These are phyloP conservation scores for Cerastis rubricosa DNA, from an alignment of 2,888 invertebrate species.

Conservation along the genomic window DNA sequence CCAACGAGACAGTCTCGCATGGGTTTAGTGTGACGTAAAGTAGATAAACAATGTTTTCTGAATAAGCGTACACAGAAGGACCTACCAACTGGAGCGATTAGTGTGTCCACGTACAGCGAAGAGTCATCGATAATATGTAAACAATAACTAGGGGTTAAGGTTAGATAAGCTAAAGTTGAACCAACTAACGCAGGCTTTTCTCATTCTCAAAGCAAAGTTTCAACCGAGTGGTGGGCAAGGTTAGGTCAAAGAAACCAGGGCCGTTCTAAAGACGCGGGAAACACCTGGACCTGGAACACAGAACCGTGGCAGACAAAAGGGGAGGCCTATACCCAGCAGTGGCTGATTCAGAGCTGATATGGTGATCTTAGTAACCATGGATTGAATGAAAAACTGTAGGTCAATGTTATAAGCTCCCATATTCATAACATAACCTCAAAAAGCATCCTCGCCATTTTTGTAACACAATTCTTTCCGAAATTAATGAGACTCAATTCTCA, in stretches of 20 bases:
- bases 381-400: not conserved
- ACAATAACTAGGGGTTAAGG: too few relatives aligned
- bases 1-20: not conserved
- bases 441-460: constrained; percentile 71
- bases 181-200: too few relatives aligned
- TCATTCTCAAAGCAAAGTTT: too few relatives aligned
- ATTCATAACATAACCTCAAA: constrained; percentile 72
- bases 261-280: too few relatives aligned
- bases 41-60: not conserved
- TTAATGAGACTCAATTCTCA: constrained; percentile 81
- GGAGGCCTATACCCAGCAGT: too few relatives aligned
- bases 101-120: not conserved
- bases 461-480: constrained; percentile 82
- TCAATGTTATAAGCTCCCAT: constrained; percentile 12
- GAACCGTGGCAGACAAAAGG: too few relatives aligned
- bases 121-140: not conserved
- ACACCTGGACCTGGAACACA: too few relatives aligned
- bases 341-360: too few relatives aligned
- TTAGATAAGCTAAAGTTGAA: too few relatives aligned
- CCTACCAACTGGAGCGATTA: not conserved
- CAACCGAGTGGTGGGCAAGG: too few relatives aligned
- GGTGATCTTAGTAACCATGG: not conserved
- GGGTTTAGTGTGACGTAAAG: not conserved
- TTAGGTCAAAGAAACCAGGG: too few relatives aligned
- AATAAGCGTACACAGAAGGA: not conserved